Evolutionary conservation across 2,888 invertebrate genomes (phyloP), one percentile per base, ranked within the genome.

Genomic region (Dyspetes luteomarginatus): DNA sequence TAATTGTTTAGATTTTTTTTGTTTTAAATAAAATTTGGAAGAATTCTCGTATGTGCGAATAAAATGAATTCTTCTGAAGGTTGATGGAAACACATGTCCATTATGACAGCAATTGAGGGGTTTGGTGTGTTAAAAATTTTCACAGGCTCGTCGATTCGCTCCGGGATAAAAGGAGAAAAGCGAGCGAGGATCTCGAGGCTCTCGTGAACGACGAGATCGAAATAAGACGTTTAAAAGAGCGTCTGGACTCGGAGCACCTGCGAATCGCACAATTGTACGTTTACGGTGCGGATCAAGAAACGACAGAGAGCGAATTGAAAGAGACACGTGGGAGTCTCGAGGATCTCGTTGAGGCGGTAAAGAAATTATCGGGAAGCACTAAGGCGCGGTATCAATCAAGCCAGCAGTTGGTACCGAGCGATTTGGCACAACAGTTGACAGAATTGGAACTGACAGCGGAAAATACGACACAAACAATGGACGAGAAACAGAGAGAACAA

Each of bases 401-500:
- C 80, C 92, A 93, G 86, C 92, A 93, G 88, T 87, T 92, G 78
- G 91, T 93, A 28, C 93, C 97, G 79, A 95, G 95, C 84, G 97
- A 97, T 93, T 94, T 97, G 83, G 94, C 94, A 81, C 96, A 97
- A 92, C 95, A 97, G 93, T 93, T 97, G 85, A 97, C 97, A 64
- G 94, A 96, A 82, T 93, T 98, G 88, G 98, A 98, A 92, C 93
- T 98, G 85, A 93, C 96, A 72, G 94, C 96, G 62, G 98, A 98
- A 92, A 95, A 95, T 82, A 93, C 97, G 73, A 94, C 95, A 68
- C 95, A 95, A 87, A 95, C 95, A 64, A 96, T 98, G 96, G 97
- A 97, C 89, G 97, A 97, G 89, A 97, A 97, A 92, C 95, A 96
- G 89, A 94, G 96, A 90, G 97, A 97, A 91, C 96, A 96, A 93